phyloP scores from a whole-genome alignment of 2,797 vertebrate species.

The Amblyopsis hoosieri region DNA sequence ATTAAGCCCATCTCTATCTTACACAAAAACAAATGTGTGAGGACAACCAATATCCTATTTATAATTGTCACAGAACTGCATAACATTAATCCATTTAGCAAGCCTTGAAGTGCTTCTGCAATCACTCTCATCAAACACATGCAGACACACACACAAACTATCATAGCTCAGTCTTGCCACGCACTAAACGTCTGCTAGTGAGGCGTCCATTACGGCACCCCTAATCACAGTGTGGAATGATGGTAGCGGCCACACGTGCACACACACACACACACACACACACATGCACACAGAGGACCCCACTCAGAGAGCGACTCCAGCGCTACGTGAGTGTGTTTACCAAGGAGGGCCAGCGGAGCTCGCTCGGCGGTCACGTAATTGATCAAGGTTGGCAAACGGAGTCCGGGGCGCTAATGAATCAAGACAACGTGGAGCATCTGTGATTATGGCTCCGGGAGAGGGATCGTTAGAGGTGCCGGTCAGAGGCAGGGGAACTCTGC shows the following conservation, averaged over 20 bases:
- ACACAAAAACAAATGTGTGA: conserved; percentile 1
- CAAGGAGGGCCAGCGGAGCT: conserved; percentile 60
- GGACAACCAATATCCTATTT: conserved; percentile 27
- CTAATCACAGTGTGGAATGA: conserved; percentile 63
- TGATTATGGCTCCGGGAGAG: conserved; percentile 72
- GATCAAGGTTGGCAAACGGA: conserved; percentile 74
- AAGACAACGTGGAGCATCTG: conserved; percentile 68
- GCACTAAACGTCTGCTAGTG: conserved; percentile 49
- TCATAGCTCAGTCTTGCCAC: conserved; percentile 36
- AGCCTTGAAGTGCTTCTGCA: conserved; percentile 28
- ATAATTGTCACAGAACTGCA: conserved; percentile 35
- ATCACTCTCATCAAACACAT: conserved; percentile 19
- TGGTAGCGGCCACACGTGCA: conserved; percentile 29
- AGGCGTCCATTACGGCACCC: conserved; percentile 64
- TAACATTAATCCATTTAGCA: conserved; percentile 18
- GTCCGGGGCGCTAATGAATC: conserved; percentile 67
- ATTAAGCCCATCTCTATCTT: not conserved
- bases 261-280: not conserved
- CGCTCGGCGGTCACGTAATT: conserved; percentile 70
- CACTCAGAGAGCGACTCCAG: conserved; percentile 37
- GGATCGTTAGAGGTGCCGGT: conserved; percentile 69
- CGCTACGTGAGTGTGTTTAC: conserved; percentile 58
- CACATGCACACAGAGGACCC: not conserved
- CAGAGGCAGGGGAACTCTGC: conserved; percentile 54
- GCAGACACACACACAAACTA: conserved; percentile 3